Base-by-base conservation (phyloP, 2,888 invertebrate genomes). In the Cremastobaeus sp. region DNA sequence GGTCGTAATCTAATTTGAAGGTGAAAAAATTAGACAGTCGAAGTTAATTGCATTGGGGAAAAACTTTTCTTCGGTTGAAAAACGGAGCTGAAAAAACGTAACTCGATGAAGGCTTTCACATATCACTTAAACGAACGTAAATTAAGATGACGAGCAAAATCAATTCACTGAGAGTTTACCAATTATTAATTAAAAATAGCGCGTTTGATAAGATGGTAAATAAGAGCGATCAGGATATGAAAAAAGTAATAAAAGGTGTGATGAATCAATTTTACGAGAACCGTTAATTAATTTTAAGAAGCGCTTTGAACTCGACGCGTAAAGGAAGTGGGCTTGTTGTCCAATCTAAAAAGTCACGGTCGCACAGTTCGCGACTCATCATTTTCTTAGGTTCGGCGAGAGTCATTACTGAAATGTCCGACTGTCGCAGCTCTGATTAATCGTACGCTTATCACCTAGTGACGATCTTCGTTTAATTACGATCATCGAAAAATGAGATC, bases 391-490 rank as follows among this genome's bases (percentile, higher is more conserved):
- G 71, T 60, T 70, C 75, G 71, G 65, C 77, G 39, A 76, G 72
- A 79, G 77, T 79, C 78, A 80, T 83, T 84, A 83, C 83, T 83
- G 82, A 83, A 83, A 83, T 82, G 81, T 82, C 83, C 79, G 77
- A 83, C 83, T 82, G 83, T 84, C 83, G 78, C 79, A 79, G 76
- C 75, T 76, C 81, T 84, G 84, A 85, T 85, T 84, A 85, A 85
- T 85, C 81, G 83, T 76, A 66, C 70, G 64, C 79, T 82, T 85
- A 85, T 85, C 85, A 78, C 18, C 52, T 20, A 57, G 74, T 75
- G 73, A 77, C 77, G 81, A 85, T 85, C 84, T 83, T 78, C 79
- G 74, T 82, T 84, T 82, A 85, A 85, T 84, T 82, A 82, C 83
- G 78, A 85, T 84, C 82, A 79, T 81, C 82, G 81, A 70, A 55